Evolutionary conservation across 1,140 invertebrate genomes (phyloP).

Genomic region (Oppia nitens): DNA sequence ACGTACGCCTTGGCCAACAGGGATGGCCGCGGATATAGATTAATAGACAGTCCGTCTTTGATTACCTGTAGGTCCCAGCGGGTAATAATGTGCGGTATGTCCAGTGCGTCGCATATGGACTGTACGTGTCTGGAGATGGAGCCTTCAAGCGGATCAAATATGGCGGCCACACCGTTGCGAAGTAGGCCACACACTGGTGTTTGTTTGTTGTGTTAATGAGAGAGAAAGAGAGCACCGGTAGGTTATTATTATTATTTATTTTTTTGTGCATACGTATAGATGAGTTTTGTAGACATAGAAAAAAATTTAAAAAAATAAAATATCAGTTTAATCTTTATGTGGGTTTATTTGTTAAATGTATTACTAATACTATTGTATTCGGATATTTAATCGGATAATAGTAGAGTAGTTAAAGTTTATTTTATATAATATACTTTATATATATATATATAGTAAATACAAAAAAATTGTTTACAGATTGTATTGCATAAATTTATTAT

Average conservation of each 20-base stretch:
- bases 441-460: no score
- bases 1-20: slow-evolving; percentile 28
- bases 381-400: no score
- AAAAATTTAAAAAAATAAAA: background rate
- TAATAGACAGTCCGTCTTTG: slow-evolving; percentile 47
- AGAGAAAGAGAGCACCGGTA: background rate
- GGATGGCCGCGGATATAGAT: slow-evolving; percentile 50
- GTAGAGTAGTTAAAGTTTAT: no score
- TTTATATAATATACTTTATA: no score
- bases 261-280: background rate
- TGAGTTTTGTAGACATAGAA: background rate
- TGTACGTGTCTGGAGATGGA: slow-evolving; percentile 59
- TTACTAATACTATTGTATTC: background rate
- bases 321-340: background rate
- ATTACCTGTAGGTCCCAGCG: slow-evolving; percentile 41
- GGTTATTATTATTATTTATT: background rate
- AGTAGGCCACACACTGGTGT: slow-evolving; percentile 41
- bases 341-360: background rate
- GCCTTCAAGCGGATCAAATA: slow-evolving; percentile 61
- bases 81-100: slow-evolving; percentile 66
- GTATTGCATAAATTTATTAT: no score
- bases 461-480: no score
- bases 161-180: slow-evolving; percentile 44
- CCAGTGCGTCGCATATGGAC: slow-evolving; percentile 66
- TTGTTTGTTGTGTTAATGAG: background rate